Conservation (phyloP, 2,113 vertebrate species). For the Cochlearius cochlearius region DNA sequence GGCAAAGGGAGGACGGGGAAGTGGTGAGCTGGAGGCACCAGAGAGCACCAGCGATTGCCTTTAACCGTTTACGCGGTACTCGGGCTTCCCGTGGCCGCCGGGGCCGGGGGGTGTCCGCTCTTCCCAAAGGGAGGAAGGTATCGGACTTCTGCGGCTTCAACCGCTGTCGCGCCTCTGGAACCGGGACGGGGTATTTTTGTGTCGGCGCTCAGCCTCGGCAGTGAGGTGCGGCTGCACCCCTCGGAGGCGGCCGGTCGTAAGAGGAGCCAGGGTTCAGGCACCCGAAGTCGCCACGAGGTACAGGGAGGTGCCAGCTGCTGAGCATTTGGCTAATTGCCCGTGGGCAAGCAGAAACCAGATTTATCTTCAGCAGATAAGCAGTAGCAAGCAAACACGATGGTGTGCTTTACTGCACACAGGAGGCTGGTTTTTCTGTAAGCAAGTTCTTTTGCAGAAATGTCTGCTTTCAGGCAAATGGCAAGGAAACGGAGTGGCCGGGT, state of each 20-base stretch:
- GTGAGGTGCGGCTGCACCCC: fast-evolving
- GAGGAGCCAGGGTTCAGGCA: neutral
- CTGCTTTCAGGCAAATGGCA: neutral
- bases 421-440: neutral
- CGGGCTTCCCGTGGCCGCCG: neutral
- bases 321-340: neutral
- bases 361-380: constrained; percentile 19
- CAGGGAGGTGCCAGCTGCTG: neutral
- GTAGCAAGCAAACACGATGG: neutral
- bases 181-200: fast-evolving
- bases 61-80: neutral
- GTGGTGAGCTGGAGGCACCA: neutral
- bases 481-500: neutral
- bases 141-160: neutral
- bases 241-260: neutral
- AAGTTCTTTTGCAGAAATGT: neutral
- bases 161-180: fast-evolving
- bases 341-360: neutral
- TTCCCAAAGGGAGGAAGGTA: neutral
- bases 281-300: neutral
- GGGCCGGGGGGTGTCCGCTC: neutral
- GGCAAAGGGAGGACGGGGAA: neutral
- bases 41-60: neutral
- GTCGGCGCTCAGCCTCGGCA: fast-evolving
- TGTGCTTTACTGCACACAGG: neutral